Base-by-base conservation (phyloP, 2,888 invertebrate genomes). In the Perizoma affinitatum region DNA sequence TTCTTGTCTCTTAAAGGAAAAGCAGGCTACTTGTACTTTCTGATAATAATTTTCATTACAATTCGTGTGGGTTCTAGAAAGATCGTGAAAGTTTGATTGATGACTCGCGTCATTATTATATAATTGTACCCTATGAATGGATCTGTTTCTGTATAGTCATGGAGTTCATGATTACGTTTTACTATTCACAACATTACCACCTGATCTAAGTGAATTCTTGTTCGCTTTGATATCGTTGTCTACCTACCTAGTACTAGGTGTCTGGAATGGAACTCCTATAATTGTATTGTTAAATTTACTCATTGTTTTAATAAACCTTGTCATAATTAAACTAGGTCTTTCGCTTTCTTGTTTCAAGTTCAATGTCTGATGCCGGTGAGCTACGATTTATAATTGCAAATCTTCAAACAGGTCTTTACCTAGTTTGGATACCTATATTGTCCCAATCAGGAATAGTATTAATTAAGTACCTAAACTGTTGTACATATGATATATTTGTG, bases 1-100 rank as follows among this genome's bases (percentile, higher is more conserved):
- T 6, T 38, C 6, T 38, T 38, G n/a, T 57, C n/a, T 38, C 44
- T 54, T 40, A 54, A 59, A 38, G 10, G 44, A 49, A 58, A 55
- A 41, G 7, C 43, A 2, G 36, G 5, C 10, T 41, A 41, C 10
- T 53, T 47, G 48, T 47, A 22, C 50, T 11, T 38, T 33, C 10
- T 10, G 38, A 7, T 48, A 44, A 47, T 53, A 51, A 58, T 66
- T 72, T 73, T 71, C 68, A 65, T 65, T 68, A 70, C 58, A 60
- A 61, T 51, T 58, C 52, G 54, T 51, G 55, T 50, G 53, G 59
- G 59, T 52, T 58, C 66, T 66, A 65, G 68, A 69, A 75, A 66
- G 77, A 76, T 75, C 73, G 78, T 74, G 74, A 69, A 68, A 73
- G 68, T 71, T 69, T 78, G 73, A 79, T 79, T 76, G 73, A 78